Percentiles rank a stretch among this genome's conserved stretches.
Conservation (phyloP, 1,140 invertebrate genomes). For the Apis dorsata region DNA sequence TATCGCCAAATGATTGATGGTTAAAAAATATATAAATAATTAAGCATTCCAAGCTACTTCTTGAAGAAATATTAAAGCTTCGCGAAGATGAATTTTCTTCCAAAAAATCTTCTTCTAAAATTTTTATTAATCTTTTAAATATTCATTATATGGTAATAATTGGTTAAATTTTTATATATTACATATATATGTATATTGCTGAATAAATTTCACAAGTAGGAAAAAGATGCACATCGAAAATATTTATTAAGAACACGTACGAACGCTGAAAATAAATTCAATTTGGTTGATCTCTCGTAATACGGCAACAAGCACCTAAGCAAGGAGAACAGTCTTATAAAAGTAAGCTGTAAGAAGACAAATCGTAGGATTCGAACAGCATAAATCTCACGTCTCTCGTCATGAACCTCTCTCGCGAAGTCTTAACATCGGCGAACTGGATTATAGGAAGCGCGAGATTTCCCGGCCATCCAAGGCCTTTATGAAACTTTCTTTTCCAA, state of each 20-base stretch:
- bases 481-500: neutral
- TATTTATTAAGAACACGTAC: neutral
- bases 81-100: no score
- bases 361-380: constrained; percentile 43
- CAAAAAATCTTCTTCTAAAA: no score
- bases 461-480: neutral
- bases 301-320: constrained; percentile 43
- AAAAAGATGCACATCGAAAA: neutral
- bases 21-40: neutral
- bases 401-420: constrained; percentile 29
- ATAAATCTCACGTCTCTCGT: constrained; percentile 42
- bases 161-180: no score
- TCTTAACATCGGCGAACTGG: constrained; percentile 10
- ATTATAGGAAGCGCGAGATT: constrained; percentile 19
- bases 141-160: no score
- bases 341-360: constrained; percentile 41
- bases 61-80: no score
- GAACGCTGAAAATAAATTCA: constrained; percentile 33
- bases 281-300: constrained; percentile 44
- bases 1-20: neutral
- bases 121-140: no score
- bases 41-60: no score
- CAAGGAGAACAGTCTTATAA: constrained; percentile 34
- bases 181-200: no score
- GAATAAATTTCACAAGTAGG: neutral